Percentiles rank a stretch among this genome's conserved stretches.
phyloP scores from a whole-genome alignment of 30 jellyfish, hydroid and myxozoan species.

The Chrysaora quinquecirrha region DNA sequence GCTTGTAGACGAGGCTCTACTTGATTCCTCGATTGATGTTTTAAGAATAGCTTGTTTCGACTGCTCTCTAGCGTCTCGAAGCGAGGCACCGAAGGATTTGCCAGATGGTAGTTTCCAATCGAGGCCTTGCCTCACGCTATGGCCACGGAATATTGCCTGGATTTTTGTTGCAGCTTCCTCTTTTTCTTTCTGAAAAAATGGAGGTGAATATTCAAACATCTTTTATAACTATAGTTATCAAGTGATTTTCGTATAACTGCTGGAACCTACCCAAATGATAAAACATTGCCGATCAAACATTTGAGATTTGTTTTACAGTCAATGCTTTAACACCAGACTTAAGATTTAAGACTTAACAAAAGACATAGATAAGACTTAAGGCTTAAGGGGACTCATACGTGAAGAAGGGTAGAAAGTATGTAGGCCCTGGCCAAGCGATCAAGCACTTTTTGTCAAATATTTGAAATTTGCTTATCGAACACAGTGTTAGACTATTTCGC shows the following conservation, averaged over 20 bases:
- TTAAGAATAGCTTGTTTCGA: not conserved
- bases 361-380: too few species aligned
- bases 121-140: constrained; percentile 71
- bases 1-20: constrained; percentile 11
- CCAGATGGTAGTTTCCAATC: constrained; percentile 87
- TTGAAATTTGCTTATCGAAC: too few species aligned
- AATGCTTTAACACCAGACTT: too few species aligned
- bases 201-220: not conserved
- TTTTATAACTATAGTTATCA: not conserved
- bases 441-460: too few species aligned
- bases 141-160: constrained; percentile 92
- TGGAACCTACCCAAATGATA: too few species aligned
- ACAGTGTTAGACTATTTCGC: too few species aligned
- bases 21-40: not conserved
- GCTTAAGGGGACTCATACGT: too few species aligned
- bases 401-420: too few species aligned
- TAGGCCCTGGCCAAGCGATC: too few species aligned
- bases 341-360: too few species aligned
- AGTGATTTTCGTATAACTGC: not conserved
- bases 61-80: constrained; percentile 54
- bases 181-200: constrained; percentile 50
- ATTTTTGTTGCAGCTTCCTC: constrained; percentile 89
- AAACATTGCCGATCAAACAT: too few species aligned
- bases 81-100: constrained; percentile 51
- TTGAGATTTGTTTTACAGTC: too few species aligned